Percentiles rank a stretch among this genome's conserved stretches.
These are phyloP conservation scores for Characodon lateralis DNA, from an alignment of 2,797 vertebrate species.

Conservation along the genomic window DNA sequence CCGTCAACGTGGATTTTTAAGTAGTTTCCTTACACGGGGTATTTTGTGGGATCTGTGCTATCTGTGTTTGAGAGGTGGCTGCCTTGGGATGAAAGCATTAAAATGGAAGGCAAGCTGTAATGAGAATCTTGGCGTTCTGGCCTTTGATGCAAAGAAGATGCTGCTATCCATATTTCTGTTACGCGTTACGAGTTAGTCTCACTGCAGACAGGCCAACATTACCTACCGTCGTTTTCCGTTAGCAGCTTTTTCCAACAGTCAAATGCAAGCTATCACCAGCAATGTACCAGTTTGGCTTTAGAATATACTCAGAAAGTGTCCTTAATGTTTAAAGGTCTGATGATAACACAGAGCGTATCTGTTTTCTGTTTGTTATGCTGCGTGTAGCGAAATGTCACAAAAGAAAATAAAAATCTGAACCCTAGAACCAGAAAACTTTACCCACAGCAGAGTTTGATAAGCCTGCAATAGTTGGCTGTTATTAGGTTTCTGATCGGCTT, in stretches of 20 bases:
- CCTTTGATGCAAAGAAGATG: conserved; percentile 70
- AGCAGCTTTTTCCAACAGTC: conserved; percentile 42
- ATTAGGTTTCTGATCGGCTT: conserved; percentile 27
- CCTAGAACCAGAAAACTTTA: neutral
- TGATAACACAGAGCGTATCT: neutral
- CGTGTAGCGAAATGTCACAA: neutral
- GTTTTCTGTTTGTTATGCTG: neutral
- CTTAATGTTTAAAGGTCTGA: neutral
- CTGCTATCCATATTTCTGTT: conserved; percentile 34
- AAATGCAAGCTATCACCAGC: conserved; percentile 40
- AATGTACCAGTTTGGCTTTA: conserved; percentile 31
- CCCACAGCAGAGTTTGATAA: conserved; percentile 41
- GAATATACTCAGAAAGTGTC: conserved; percentile 1
- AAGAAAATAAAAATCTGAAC: neutral
- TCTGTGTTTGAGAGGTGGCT: conserved; percentile 65
- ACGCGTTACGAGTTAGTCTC: conserved; percentile 28
- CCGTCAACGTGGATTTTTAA: conserved; percentile 52
- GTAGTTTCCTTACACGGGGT: conserved; percentile 52
- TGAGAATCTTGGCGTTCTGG: conserved; percentile 56
- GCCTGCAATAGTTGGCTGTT: conserved; percentile 23
- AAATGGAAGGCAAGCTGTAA: conserved; percentile 65
- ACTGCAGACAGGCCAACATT: conserved; percentile 41
- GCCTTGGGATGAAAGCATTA: conserved; percentile 66
- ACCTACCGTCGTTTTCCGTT: conserved; percentile 50
- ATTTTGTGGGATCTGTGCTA: conserved; percentile 53